phyloP scores from a whole-genome alignment of 1,140 invertebrate species.

The Papilio polyxenes region DNA sequence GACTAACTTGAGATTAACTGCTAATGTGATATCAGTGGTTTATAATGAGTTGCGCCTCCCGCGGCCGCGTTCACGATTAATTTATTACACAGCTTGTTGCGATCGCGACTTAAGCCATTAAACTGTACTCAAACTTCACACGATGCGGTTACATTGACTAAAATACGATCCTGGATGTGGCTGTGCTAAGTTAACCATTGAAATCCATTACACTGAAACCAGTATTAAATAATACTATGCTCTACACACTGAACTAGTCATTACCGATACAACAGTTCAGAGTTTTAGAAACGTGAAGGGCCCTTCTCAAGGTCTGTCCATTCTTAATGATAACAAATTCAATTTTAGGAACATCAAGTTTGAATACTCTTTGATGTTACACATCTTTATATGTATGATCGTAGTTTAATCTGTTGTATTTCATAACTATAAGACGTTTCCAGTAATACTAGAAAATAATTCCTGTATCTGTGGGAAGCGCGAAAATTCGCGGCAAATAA shows the following conservation, averaged over 20 bases:
- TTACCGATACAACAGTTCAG: too few relatives aligned
- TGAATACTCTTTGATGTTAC: too few relatives aligned
- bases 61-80: conserved; percentile 55
- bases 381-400: too few relatives aligned
- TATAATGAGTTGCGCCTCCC: conserved; percentile 24
- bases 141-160: conserved; percentile 49
- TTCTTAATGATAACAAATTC: too few relatives aligned
- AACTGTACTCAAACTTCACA: conserved; percentile 51
- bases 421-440: conserved; percentile 8
- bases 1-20: conserved; percentile 7
- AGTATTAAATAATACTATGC: too few relatives aligned
- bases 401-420: too few relatives aligned
- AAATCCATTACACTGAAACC: too few relatives aligned
- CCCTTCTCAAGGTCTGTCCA: too few relatives aligned
- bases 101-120: conserved; percentile 66
- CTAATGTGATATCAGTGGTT: conserved; percentile 10
- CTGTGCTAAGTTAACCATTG: background rate
- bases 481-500: conserved; percentile 45
- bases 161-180: conserved; percentile 39
- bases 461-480: conserved; percentile 42
- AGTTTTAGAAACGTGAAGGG: too few relatives aligned
- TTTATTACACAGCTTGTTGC: conserved; percentile 69
- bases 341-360: too few relatives aligned
- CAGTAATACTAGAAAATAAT: conserved; percentile 24
- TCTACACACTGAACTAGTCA: too few relatives aligned